phyloP scores from a whole-genome alignment of 2,888 invertebrate species.

The Linnaemya vulpina region DNA sequence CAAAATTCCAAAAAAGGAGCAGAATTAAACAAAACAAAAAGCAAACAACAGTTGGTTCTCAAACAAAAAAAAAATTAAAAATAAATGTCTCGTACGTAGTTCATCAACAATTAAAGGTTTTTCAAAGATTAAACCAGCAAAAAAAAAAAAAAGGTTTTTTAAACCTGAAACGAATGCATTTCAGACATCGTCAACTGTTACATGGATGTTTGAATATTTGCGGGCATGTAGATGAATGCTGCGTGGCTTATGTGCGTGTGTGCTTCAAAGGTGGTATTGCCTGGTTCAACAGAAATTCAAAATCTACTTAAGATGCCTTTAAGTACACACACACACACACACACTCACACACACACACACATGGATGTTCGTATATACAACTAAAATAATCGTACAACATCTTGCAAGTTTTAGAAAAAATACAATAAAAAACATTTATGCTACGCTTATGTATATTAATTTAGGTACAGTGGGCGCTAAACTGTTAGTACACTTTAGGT shows the following conservation, averaged over 20 bases:
- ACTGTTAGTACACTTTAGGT: not conserved
- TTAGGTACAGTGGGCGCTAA: constrained; percentile 37
- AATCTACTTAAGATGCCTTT: constrained; percentile 56
- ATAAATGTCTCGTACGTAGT: constrained; percentile 70
- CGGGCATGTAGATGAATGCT: not conserved
- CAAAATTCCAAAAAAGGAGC: constrained; percentile 53
- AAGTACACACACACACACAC: constrained; percentile 24
- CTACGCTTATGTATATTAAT: not conserved
- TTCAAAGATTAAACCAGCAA: constrained; percentile 59
- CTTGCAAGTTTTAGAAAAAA: not conserved
- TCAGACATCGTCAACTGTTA: constrained; percentile 50
- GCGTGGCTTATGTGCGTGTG: not conserved
- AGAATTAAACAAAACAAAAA: constrained; percentile 45
- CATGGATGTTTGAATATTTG: constrained; percentile 14
- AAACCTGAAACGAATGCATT: constrained; percentile 70
- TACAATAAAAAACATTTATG: constrained; percentile 5
- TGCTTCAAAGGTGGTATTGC: constrained; percentile 28
- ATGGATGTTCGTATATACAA: not conserved
- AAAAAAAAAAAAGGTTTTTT: constrained; percentile 49
- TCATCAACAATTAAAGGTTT: constrained; percentile 70
- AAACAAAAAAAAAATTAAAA: constrained; percentile 15
- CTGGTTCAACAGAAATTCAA: constrained; percentile 35
- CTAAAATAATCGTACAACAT: constrained; percentile 46
- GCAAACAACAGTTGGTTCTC: not conserved
- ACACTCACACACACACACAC: not conserved